Percentiles rank a stretch among this genome's conserved stretches.
Evolutionary conservation across 2,113 vertebrate species (phyloP).

Genomic region (Prionailurus viverrinus): DNA sequence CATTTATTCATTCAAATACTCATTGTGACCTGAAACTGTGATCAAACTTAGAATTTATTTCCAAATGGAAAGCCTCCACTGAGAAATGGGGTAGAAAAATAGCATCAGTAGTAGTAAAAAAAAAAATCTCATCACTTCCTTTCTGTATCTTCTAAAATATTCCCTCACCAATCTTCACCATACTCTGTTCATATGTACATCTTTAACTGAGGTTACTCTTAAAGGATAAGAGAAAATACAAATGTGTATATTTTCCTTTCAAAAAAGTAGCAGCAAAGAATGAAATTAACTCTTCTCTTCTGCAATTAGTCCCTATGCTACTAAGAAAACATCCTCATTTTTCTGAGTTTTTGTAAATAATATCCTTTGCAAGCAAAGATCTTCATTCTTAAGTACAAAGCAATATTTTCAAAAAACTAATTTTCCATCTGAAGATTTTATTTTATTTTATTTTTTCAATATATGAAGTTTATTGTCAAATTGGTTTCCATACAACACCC

Average conservation of each 20-base stretch:
- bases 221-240: background rate
- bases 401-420: conserved; percentile 75
- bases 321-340: background rate
- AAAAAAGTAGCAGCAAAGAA: background rate
- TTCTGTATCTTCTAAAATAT: background rate
- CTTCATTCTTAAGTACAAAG: conserved; percentile 73
- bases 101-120: background rate
- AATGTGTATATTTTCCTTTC: background rate
- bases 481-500: no score
- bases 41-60: conserved; percentile 16
- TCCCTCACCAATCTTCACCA: background rate
- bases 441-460: background rate
- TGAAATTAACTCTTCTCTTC: background rate
- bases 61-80: background rate
- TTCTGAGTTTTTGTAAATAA: conserved; percentile 4
- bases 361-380: background rate
- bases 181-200: background rate
- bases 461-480: no score
- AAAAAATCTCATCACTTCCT: background rate
- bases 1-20: background rate
- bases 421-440: conserved; percentile 72
- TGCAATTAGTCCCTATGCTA: background rate
- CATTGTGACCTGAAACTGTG: background rate
- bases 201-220: background rate
- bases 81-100: background rate